Base-by-base conservation (phyloP, 2,113 vertebrate genomes). In the Thunnus thynnus region DNA sequence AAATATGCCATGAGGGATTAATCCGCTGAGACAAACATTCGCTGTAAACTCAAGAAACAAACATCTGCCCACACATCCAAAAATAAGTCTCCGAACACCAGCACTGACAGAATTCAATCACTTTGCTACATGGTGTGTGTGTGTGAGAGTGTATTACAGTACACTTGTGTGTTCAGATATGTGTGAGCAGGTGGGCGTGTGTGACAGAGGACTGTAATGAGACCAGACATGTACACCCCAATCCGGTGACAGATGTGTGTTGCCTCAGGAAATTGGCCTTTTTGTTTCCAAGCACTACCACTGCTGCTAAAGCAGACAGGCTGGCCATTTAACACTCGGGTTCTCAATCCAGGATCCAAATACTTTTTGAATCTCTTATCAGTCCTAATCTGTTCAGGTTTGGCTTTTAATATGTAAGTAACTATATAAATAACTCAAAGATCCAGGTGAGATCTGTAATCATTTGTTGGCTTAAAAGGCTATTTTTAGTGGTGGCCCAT, bases 181-280 rank as follows among this genome's bases (percentile, higher is more conserved):
- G 60, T 48, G 51, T 32, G 74, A 47, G 82, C 69, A 67, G 71
- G 73, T 87, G 85, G 61, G 87, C 32, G 27, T 14, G 57, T 64
- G 14, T 69, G 72, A 76, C 78, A 83, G 25, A 68, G 46, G 46
- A 64, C 57, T 13, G 62, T 75, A 81, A 86, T 82, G 81, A 77
- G 67, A 77, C 2, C 58, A 68, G 89, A 82, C 80, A 2, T 47
- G 54, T n/a, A 10, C 64, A 58, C 66, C 79, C 69, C 79, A 63
- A 46, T 75, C 27, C 16, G 13, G 48, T 72, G 73, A 69, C 76
- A 75, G 82, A 75, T 67, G 50, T 51, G 65, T 3, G 61, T 12
- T 32, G 63, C 65, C 72, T 64, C 3, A 0, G 61, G 82, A 65
- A 54, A 41, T 16, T 13, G 48, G 46, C 25, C 65, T 81, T 50